phyloP scores from a whole-genome alignment of 2,113 vertebrate genomes.

The Cynoglossus semilaevis region DNA sequence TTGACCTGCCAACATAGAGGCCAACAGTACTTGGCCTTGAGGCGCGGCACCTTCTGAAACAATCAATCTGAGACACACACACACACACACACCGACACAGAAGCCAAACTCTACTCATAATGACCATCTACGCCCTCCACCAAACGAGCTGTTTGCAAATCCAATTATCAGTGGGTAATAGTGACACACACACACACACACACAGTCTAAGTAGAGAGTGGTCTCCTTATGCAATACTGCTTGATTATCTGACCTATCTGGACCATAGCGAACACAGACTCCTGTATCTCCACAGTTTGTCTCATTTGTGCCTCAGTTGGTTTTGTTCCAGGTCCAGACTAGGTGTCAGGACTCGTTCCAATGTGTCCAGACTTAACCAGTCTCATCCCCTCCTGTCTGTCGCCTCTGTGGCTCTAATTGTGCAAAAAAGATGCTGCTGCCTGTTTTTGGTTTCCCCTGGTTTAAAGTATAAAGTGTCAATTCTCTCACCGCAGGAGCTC shows the following conservation, averaged over 20 bases:
- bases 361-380: conserved; percentile 2
- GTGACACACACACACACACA: conserved; percentile 29
- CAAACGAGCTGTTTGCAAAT: conserved; percentile 48
- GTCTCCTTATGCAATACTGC: conserved; percentile 44
- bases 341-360: background rate
- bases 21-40: conserved; percentile 43
- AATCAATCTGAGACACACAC: conserved; percentile 23
- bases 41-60: conserved; percentile 25
- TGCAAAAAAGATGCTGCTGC: conserved; percentile 1
- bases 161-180: conserved; percentile 39
- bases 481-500: background rate
- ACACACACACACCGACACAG: conserved; percentile 9
- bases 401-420: conserved; percentile 21
- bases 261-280: conserved; percentile 44
- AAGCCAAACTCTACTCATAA: conserved; percentile 42
- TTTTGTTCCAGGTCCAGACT: conserved; percentile 23
- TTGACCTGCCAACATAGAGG: conserved; percentile 31
- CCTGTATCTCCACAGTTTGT: conserved; percentile 36
- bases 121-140: conserved; percentile 37
- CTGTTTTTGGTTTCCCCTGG: background rate
- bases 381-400: background rate
- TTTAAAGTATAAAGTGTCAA: background rate
- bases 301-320: conserved; percentile 12
- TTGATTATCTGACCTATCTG: conserved; percentile 32
- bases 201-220: conserved; percentile 10